Conservation (phyloP, 2,113 vertebrate genomes). For the Serilophus lunatus region DNA sequence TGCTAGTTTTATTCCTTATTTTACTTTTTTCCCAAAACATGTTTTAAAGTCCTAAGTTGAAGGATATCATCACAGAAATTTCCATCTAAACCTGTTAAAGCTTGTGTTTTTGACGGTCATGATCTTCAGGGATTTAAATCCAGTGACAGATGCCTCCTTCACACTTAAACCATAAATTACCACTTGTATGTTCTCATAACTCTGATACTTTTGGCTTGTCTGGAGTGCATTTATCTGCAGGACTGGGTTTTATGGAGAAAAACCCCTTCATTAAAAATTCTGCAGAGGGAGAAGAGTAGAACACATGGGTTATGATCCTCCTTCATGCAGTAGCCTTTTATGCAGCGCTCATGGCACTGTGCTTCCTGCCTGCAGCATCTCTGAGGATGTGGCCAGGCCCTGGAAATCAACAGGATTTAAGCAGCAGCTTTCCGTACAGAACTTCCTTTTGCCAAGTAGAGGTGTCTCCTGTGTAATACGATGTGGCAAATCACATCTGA, state of each 20-base stretch:
- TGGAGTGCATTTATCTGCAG: not conserved
- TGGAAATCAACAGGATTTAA: not conserved
- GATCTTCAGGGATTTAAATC: not conserved
- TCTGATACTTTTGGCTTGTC: not conserved
- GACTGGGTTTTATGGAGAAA: not conserved
- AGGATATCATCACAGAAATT: not conserved
- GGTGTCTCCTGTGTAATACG: not conserved
- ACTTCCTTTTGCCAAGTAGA: rapidly evolving
- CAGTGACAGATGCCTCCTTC: not conserved
- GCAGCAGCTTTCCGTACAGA: not conserved
- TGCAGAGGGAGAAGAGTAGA: not conserved
- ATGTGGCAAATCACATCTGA: not conserved
- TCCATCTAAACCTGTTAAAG: not conserved
- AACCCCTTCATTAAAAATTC: not conserved
- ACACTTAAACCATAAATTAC: not conserved
- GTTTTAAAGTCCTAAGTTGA: not conserved
- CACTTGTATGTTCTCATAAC: not conserved
- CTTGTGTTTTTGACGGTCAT: not conserved
- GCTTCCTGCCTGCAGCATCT: rapidly evolving
- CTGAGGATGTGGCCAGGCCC: not conserved
- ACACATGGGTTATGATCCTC: not conserved
- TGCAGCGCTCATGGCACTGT: not conserved
- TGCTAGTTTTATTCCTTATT: not conserved
- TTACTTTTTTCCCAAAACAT: not conserved
- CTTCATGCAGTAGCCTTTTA: not conserved